Base-by-base conservation (phyloP, 2,797 vertebrate genomes). In the Protosalanx chinensis region DNA sequence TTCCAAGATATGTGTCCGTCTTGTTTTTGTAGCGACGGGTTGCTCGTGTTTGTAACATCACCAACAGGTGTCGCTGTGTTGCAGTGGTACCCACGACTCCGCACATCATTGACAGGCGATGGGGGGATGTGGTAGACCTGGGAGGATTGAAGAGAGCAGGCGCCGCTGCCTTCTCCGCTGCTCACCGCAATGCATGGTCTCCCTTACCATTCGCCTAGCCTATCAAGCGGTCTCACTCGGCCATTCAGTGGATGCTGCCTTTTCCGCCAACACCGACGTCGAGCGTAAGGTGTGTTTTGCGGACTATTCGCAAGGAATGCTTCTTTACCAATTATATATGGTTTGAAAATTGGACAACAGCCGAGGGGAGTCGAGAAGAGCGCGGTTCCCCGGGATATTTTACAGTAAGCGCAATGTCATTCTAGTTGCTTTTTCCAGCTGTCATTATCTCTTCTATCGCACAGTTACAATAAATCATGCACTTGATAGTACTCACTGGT, bases 341-440 rank as follows among this genome's bases (percentile, higher is more conserved):
- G 82, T 90, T 79, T 93, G 85, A 92, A 85, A 87, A 81, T 76
- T 77, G 85, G 89, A 85, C 81, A 81, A 82, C 82, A 72, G 81
- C 74, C 82, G 53, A 70, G 76, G 86, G 85, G 87, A 90, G 86
- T 85, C 79, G 67, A 86, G 84, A 86, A 79, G 85, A 83, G 82
- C 74, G 75, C 84, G 81, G 86, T 89, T 87, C 85, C 82, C 82
- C 83, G 86, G 89, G 89, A 91, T 78, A 85, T 89, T 86, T 87
- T 84, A 91, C 90, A 90, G 92, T 93, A 93, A 93, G 89, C 89
- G 88, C 91, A 92, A 93, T 93, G 91, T 91, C 89, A 92, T 90
- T 83, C 84, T 81, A 78, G 75, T 81, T 82, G 85, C 81, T 69
- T 75, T 66, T 33, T 66, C 57, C 64, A 73, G 58, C 64, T 71